Conservation (phyloP, 2,888 invertebrate genomes). For the Luperina nickerlii region DNA sequence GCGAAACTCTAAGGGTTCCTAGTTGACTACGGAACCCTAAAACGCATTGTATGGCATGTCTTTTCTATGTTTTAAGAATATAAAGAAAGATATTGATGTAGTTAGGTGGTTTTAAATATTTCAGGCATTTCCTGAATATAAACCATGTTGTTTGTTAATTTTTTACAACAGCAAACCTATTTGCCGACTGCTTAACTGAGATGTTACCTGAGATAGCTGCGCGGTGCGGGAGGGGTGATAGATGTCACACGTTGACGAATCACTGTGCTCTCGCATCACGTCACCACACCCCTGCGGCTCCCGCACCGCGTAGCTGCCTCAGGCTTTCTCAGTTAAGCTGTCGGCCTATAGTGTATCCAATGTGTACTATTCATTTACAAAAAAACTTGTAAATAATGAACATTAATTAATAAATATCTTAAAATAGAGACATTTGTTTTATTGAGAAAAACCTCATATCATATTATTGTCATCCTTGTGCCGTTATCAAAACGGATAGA, state of each 20-base stretch:
- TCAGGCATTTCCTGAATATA: neutral
- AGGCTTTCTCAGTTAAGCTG: too few species aligned
- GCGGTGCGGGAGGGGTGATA: too few species aligned
- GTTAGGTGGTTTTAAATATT: neutral
- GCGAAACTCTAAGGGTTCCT: too few species aligned
- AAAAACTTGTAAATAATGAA: slow-evolving; percentile 41
- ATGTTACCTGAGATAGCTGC: too few species aligned
- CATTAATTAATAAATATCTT: slow-evolving; percentile 19
- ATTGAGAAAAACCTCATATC: neutral
- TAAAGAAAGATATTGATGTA: neutral
- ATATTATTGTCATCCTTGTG: neutral
- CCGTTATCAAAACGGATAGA: neutral
- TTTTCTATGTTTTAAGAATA: neutral
- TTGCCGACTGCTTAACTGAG: too few species aligned
- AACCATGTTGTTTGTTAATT: neutral
- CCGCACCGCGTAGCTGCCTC: too few species aligned
- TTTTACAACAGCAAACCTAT: neutral
- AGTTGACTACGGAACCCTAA: too few species aligned
- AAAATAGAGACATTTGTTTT: slow-evolving; percentile 3
- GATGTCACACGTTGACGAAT: too few species aligned
- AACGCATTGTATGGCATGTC: neutral
- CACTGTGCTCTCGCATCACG: too few species aligned
- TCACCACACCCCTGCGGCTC: too few species aligned
- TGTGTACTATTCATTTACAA: slow-evolving; percentile 2
- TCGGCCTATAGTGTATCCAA: neutral